These are phyloP conservation scores for Drosophila oshimai DNA, from an alignment of 1,140 invertebrate genomes.

Conservation along the genomic window DNA sequence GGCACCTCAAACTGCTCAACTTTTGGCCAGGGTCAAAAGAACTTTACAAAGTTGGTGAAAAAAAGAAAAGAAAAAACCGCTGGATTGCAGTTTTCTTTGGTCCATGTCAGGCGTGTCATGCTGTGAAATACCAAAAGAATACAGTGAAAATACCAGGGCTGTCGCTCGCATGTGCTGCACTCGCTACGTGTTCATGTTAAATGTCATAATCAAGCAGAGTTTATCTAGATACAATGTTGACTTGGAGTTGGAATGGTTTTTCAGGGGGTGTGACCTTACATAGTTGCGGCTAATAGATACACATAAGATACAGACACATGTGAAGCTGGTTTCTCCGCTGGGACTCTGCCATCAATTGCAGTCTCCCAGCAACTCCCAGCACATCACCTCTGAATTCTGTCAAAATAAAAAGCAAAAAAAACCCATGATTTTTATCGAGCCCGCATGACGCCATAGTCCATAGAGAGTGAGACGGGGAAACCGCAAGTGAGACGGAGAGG, in stretches of 20 bases:
- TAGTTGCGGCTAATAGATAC: conserved; percentile 57
- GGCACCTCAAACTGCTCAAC: conserved; percentile 18
- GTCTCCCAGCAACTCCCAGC: conserved; percentile 16
- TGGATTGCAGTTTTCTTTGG: conserved; percentile 51
- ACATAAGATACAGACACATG: conserved; percentile 12
- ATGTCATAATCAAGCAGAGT: conserved; percentile 73
- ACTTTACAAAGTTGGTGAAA: conserved; percentile 13
- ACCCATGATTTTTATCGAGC: conserved; percentile 47
- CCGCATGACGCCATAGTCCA: conserved; percentile 61
- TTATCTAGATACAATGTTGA: conserved; percentile 59
- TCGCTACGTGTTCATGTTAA: conserved; percentile 77
- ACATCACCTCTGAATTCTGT: conserved; percentile 22
- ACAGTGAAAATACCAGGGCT: conserved; percentile 49
- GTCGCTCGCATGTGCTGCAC: conserved; percentile 66
- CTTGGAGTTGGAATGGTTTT: conserved; percentile 49
- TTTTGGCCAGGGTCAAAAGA: conserved; percentile 45
- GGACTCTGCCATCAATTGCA: conserved; percentile 46
- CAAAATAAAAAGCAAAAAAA: conserved; percentile 25
- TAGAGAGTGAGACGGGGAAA: not conserved
- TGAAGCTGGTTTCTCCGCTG: conserved; percentile 1
- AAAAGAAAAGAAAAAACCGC: conserved; percentile 18
- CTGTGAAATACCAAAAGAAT: conserved; percentile 23
- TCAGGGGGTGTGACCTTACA: conserved; percentile 45
- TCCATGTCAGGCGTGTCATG: conserved; percentile 26
- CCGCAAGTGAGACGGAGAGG: not conserved